Conservation (phyloP, 2,888 invertebrate genomes). For the Drosophila borealis region DNA sequence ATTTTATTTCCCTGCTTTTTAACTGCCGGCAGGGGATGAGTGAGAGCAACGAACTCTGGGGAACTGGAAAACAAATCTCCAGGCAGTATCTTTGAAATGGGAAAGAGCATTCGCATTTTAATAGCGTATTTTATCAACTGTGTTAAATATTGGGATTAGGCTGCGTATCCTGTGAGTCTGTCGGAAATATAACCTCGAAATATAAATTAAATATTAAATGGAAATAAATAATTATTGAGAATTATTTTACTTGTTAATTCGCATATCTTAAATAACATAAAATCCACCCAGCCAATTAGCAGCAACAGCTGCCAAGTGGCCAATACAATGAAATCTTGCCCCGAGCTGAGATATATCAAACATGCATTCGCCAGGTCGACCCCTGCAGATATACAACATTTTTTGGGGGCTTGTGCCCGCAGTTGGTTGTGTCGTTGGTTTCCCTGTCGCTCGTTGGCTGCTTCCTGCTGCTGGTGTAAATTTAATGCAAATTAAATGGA, state of each 20-base stretch:
- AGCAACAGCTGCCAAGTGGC: slow-evolving; percentile 19
- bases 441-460: slow-evolving; percentile 8
- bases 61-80: slow-evolving; percentile 18
- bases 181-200: not conserved
- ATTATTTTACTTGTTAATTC: not conserved
- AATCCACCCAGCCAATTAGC: slow-evolving; percentile 35
- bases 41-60: slow-evolving; percentile 6
- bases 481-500: slow-evolving; percentile 49
- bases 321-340: slow-evolving; percentile 30
- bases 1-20: slow-evolving; percentile 42
- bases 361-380: slow-evolving; percentile 7
- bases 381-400: slow-evolving; percentile 33
- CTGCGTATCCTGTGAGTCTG: not conserved
- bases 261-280: not conserved
- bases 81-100: slow-evolving; percentile 3
- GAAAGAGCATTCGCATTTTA: slow-evolving; percentile 34
- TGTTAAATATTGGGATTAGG: slow-evolving; percentile 44
- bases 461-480: slow-evolving; percentile 31
- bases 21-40: not conserved
- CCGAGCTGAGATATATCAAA: slow-evolving; percentile 9
- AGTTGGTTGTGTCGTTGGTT: slow-evolving; percentile 5
- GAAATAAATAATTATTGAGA: slow-evolving; percentile 5
- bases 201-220: not conserved
- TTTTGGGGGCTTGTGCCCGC: slow-evolving; percentile 7
- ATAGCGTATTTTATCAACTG: slow-evolving; percentile 52